Evolutionary conservation across 2,888 invertebrate genomes (phyloP), one percentile per base, ranked within the genome.

Genomic region (Drosophila mettleri): DNA sequence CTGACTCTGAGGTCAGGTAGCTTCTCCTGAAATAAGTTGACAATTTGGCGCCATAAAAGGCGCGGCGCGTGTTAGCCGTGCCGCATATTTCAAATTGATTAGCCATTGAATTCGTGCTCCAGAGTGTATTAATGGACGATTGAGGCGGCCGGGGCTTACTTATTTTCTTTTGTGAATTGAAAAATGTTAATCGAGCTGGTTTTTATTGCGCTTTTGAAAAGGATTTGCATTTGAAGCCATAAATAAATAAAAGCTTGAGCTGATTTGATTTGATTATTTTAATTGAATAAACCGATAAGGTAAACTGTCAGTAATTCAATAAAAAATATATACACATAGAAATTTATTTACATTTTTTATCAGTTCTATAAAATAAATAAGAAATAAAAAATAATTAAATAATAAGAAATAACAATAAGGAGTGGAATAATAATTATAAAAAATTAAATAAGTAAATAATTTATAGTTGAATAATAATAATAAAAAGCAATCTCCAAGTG

Each of bases 21-120:
- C 43, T 27, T 45, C 59, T 53, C 78, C 70, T 74, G 74, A 84
- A 84, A 69, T 65, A 73, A 69, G 61, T 76, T 80, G 77, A 77
- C 77, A 83, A 70, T 74, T 66, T 63, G 33, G 34, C 38, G 22
- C 18, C 8, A 16, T 33, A 38, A 43, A 34, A 7, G 10, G 18
- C 51, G 14, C 51, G 73, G 63, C 69, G 69, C 74, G 69, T 69
- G 69, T 60, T 54, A 3, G 36, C 57, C 34, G n/a, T 7, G 22
- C 39, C 60, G 71, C 48, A 65, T 75, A 74, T 74, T 75, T 74
- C 70, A 61, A 74, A 74, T 74, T 74, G 71, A 65, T 74, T 69
- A 69, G 69, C 53, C 75, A 74, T 69, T 69, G 75, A 69, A 57
- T 64, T 45, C 27, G 48, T 29, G 29, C 48, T 9, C 16, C 54